Conservation (phyloP, 2,113 vertebrate genomes). For the Acrocephalus arundinaceus region DNA sequence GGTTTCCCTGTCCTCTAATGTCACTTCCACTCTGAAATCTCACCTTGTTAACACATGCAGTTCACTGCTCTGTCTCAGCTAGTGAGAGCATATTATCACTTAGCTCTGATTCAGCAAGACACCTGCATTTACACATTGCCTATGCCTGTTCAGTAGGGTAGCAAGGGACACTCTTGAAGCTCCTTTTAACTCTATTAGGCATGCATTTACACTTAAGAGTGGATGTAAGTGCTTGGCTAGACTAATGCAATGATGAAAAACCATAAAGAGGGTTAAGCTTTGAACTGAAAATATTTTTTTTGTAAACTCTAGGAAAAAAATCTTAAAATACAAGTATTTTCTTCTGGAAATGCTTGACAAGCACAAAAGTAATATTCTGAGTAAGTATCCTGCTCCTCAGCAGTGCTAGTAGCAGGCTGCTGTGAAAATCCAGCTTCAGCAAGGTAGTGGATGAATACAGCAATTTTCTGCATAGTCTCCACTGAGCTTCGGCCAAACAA, state of each 20-base stretch:
- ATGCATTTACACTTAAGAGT: neutral
- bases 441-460: neutral
- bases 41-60: constrained; percentile 39
- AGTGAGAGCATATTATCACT: constrained; percentile 16
- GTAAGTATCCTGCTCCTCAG: neutral
- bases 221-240: neutral
- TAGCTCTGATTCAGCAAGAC: constrained; percentile 55
- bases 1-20: neutral
- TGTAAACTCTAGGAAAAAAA: neutral
- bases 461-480: neutral
- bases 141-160: neutral
- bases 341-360: neutral
- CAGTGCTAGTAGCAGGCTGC: neutral
- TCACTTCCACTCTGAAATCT: constrained; percentile 27
- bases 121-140: constrained; percentile 24
- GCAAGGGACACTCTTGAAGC: neutral
- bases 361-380: neutral
- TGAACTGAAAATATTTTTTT: neutral
- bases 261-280: neutral
- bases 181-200: constrained; percentile 15
- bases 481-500: neutral
- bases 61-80: constrained; percentile 19
- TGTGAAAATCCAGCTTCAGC: neutral
- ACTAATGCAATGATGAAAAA: neutral
- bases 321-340: neutral